Evolutionary conservation across 2,797 vertebrate species (phyloP).

Genomic region (Phrynocephalus guinanensis): DNA sequence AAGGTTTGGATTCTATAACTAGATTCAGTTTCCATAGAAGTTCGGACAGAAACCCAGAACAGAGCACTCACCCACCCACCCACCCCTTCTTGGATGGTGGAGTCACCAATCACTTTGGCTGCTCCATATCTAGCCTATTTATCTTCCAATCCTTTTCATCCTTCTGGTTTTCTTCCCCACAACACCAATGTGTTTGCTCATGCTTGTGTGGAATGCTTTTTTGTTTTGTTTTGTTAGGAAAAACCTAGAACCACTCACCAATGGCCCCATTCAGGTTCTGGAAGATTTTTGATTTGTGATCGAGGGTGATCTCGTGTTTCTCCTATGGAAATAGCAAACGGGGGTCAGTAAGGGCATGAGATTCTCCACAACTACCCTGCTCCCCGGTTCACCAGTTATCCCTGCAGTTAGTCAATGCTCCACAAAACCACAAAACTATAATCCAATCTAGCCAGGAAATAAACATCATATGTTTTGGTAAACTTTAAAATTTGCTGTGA

Average conservation of each 20-base stretch:
- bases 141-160: not conserved
- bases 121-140: too few species aligned
- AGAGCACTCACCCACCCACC: not conserved
- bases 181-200: rapidly evolving
- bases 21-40: not conserved
- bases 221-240: too few species aligned
- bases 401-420: not conserved
- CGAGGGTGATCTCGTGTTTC: slow-evolving; percentile 85
- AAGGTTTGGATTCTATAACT: not conserved
- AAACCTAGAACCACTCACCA: slow-evolving; percentile 75
- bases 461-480: not conserved
- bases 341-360: not conserved
- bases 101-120: too few species aligned
- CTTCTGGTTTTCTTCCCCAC: too few species aligned
- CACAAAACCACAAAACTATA: not conserved
- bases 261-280: slow-evolving; percentile 92
- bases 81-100: too few species aligned
- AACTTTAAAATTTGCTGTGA: not conserved
- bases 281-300: slow-evolving; percentile 89
- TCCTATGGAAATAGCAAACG: slow-evolving; percentile 72
- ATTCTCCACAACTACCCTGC: not conserved
- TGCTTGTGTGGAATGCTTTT: too few species aligned
- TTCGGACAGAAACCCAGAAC: not conserved
- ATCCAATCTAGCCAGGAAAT: not conserved
- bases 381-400: not conserved